Evolutionary conservation across 2,797 vertebrate genomes (phyloP), one percentile per base, ranked within the genome.

Genomic region (Liasis olivaceus): DNA sequence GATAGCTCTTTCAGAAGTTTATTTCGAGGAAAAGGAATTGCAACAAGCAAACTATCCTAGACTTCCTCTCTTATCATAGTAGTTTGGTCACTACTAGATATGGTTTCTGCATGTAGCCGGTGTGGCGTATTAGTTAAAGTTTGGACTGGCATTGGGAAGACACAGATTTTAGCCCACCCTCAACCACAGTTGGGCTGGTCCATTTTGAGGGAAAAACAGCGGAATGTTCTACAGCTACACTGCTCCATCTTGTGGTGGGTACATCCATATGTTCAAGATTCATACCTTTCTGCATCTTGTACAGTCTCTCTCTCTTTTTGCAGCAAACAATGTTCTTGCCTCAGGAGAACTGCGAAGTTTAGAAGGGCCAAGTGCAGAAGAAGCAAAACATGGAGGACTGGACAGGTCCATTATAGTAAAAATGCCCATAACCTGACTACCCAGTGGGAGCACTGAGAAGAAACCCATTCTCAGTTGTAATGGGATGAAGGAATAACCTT

Each of bases 1-100:
- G 89, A 94, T 90, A 93, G 88, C 84, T 66, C 87, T 26, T 92
- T 51, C 88, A 24, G 84, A 96, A 90, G 90, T 9, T 95, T 96
- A 93, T 94, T 95, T 94, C 95, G 92, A n/a, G 24, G n/a, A 66
- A 62, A 24, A 24, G 22, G 51, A 26, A 28, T 17, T 66, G 26
- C 8, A 87, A 54, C 51, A 91, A n/a, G 2, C 3, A 69, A 72
- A n/a, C 22, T 60, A 51, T 72, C 20, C 9, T 28, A 26, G 28
- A 63, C 8, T 2, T 88, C 14, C 11, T 77, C 42, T 15, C 5
- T 28, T 22, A 31, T 20, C 56, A 42, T 5, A n/a, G 26, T 26
- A 56, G 5, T n/a, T 4, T 36, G 58, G 24, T 51, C 42, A 51
- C 47, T 36, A 54, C 5, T 28, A 59, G 13, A 59, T 58, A 31